Evolutionary conservation across 1,140 invertebrate species (phyloP), one percentile per base, ranked within the genome.

Genomic region (Pomacea maculata): DNA sequence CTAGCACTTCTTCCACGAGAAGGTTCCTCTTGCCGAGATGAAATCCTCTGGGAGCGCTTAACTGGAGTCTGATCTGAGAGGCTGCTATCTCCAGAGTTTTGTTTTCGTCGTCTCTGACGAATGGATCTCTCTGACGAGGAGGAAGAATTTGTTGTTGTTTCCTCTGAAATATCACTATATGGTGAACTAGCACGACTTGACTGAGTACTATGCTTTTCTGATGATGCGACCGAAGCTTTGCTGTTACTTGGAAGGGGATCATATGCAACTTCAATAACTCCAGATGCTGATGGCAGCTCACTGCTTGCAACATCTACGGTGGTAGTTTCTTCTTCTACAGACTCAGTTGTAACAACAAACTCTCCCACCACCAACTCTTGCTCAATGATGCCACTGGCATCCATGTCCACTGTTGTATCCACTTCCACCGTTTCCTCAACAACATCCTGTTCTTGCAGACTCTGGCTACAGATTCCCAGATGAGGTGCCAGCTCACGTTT

Each of bases 91-190:
- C 77, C 68, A 19, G 65, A 77, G 34, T 29, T 78, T 25, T 67
- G 79, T 34, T 64, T 63, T 54, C 34, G 17, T 29, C 76, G 71
- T 52, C 70, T 80, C 68, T 61, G 11, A 61, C 57, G 57, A 1
- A 61, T 17, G 15, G 57, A 14, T 17, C 57, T 61, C 8, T 61
- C 57, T 61, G 57, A 61, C 1, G 57, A 61, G 9, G 75, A 76
- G 19, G 21, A 25, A 8, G 75, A 76, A 21, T n/a, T 61, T 61
- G 75, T 25, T 14, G 64, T 57, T 29, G 65, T 65, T 71, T 80
- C 64, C 77, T 86, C 85, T 63, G 85, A 86, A 6, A 85, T 82
- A 71, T 86, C 85, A 79, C 86, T 88, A 34, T 82, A 83, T 17
- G 87, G 85, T 54, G 85, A 84, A 52, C 78, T 72, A 29, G 57